Base-by-base conservation (phyloP, 2,113 vertebrate genomes). In the Coregonus clupeaformis region DNA sequence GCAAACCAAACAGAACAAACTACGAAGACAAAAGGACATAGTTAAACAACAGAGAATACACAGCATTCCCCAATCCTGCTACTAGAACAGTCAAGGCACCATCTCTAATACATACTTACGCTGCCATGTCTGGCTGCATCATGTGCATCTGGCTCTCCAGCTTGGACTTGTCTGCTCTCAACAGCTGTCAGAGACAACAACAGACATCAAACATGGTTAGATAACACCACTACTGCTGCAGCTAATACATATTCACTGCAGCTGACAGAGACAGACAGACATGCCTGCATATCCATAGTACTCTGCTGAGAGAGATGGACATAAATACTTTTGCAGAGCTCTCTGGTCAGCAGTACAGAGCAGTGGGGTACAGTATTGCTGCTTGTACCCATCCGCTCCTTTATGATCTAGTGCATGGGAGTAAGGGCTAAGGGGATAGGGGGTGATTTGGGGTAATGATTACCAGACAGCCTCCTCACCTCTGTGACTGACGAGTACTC, bases 401-500 rank as follows among this genome's bases (percentile, higher is more conserved):
- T 52, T 52, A 18, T 52, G 49, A 52, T 52, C 13, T 14, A 52
- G 49, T 52, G 14, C 49, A 52, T 52, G 12, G 16, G 16, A 13
- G 12, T 52, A 18, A 11, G 4, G 47, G 11, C 12, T 49, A 14
- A 16, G 47, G 47, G 47, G 47, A 49, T n/a, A n/a, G n/a, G n/a
- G n/a, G n/a, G n/a, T n/a, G 47, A 49, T 16, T 36, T 36, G 36
- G 36, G 47, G 14, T 49, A 49, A 49, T 59, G n/a, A 59, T 7
- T 36, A 2, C 36, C 9, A 42, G 36, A 42, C 36, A 12, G 36
- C 36, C 36, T 42, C 36, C 36, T 60, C 91, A 96, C 96, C 95
- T 98, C 94, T 42, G 94, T 94, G 68, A 96, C 47, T 0, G 91
- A 91, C 2, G 91, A 91, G 13, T 94, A 96, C 81, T 98, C 96